Percentiles rank a stretch among this genome's conserved stretches.
phyloP scores from a whole-genome alignment of 1,140 invertebrate genomes.

The Pissodes strobi region DNA sequence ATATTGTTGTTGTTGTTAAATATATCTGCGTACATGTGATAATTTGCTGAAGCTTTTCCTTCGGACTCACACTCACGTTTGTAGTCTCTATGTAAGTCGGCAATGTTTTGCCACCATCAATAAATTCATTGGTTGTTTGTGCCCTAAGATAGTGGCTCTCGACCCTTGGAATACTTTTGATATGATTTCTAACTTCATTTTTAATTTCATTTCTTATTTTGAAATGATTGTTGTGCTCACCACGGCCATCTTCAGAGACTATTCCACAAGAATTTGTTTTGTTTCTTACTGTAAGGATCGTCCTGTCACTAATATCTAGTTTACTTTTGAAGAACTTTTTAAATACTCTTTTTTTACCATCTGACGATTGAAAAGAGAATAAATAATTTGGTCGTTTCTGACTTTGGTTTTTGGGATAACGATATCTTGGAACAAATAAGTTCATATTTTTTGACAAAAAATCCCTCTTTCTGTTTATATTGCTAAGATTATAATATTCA shows the following conservation, averaged over 20 bases:
- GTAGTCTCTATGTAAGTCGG: slow-evolving; percentile 48
- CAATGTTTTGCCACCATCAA: slow-evolving; percentile 48
- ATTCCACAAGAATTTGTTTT: slow-evolving; percentile 14
- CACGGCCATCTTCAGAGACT: slow-evolving; percentile 32
- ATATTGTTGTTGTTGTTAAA: slow-evolving; percentile 53
- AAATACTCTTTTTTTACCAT: slow-evolving; percentile 25
- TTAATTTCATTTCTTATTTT: slow-evolving; percentile 35
- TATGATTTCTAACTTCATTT: slow-evolving; percentile 31
- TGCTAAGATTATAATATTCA: background rate
- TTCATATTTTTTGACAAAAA: background rate
- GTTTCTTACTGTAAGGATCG: slow-evolving; percentile 17
- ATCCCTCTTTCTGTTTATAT: background rate
- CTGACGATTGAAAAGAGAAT: background rate
- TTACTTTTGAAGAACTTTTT: slow-evolving; percentile 32
- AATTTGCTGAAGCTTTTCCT: slow-evolving; percentile 37
- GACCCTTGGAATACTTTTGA: slow-evolving; percentile 47
- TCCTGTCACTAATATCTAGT: slow-evolving; percentile 27
- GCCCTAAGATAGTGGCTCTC: slow-evolving; percentile 50
- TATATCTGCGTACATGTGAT: slow-evolving; percentile 45
- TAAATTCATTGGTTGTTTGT: slow-evolving; percentile 46
- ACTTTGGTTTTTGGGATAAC: background rate
- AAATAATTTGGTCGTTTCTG: no score
- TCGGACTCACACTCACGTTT: slow-evolving; percentile 28
- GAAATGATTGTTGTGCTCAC: slow-evolving; percentile 33
- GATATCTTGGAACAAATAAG: no score